These are phyloP conservation scores for Scomber scombrus DNA, from an alignment of 2,113 vertebrate genomes.

Conservation along the genomic window DNA sequence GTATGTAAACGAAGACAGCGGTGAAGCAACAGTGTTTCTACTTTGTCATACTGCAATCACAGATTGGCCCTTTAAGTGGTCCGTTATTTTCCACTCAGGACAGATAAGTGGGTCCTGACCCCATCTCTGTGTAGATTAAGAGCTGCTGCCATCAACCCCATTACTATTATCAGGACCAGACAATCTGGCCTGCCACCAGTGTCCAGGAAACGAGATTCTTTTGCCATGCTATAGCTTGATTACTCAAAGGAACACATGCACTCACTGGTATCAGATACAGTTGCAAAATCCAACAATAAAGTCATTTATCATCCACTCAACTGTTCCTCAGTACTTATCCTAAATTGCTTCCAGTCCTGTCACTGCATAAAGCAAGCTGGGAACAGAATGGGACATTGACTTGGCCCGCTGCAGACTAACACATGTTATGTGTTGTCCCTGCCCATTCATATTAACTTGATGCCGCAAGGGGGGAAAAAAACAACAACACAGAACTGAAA, in stretches of 20 bases:
- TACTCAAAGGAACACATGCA: conserved; percentile 77
- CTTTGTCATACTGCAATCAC: conserved; percentile 37
- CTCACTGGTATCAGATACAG: conserved; percentile 67
- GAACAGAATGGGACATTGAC: conserved; percentile 65
- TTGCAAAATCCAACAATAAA: conserved; percentile 59
- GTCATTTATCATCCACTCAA: conserved; percentile 71
- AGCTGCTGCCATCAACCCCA: conserved; percentile 64
- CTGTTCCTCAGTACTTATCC: conserved; percentile 51
- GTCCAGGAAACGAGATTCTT: conserved; percentile 70
- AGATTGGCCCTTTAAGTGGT: conserved; percentile 51
- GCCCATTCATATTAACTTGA: conserved; percentile 63
- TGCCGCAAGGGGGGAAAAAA: conserved; percentile 11
- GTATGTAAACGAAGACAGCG: conserved; percentile 42
- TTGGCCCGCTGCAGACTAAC: conserved; percentile 49
- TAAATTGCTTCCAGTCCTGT: conserved; percentile 81
- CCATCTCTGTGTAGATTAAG: conserved; percentile 68
- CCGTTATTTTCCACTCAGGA: conserved; percentile 73
- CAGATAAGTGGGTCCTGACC: conserved; percentile 75
- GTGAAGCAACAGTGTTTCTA: conserved; percentile 28
- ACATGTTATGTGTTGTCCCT: conserved; percentile 72
- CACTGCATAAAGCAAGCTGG: conserved; percentile 54
- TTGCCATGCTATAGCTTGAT: conserved; percentile 67
- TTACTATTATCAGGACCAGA: conserved; percentile 77
- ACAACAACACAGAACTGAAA: background rate
- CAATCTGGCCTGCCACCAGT: conserved; percentile 70